Percentiles rank a stretch among this genome's conserved stretches.
Conservation (phyloP, 2,113 vertebrate genomes). For the Hyla sarda region DNA sequence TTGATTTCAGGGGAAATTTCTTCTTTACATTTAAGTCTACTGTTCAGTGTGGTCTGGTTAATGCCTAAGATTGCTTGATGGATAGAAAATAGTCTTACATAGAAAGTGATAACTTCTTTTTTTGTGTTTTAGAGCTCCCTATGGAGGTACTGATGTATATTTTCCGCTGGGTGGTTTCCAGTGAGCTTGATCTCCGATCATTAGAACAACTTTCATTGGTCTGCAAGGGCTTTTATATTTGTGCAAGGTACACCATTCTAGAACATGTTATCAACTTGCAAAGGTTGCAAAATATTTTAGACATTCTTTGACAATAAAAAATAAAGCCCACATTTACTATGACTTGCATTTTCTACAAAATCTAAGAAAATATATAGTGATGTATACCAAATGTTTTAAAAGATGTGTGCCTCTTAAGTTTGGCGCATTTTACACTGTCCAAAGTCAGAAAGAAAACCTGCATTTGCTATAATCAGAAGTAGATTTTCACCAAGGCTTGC, state of each 20-base stretch:
- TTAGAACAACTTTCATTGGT: constrained; percentile 94
- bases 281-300: not conserved
- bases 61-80: too few species aligned
- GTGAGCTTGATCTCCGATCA: constrained; percentile 91
- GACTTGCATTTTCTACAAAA: too few species aligned
- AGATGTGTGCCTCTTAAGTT: too few species aligned
- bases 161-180: constrained; percentile 98
- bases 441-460: too few species aligned
- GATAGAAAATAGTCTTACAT: not conserved
- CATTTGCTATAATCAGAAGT: too few species aligned
- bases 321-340: too few species aligned
- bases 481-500: too few species aligned
- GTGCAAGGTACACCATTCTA: constrained; percentile 84
- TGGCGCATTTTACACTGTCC: too few species aligned
- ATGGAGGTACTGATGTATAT: constrained; percentile 96
- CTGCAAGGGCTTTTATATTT: constrained; percentile 96
- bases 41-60: too few species aligned
- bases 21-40: not conserved
- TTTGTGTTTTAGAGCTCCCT: constrained; percentile 79
- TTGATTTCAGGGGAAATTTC: too few species aligned
- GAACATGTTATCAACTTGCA: not conserved
- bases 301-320: not conserved
- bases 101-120: constrained; percentile 35
- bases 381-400: too few species aligned
- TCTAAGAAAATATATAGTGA: too few species aligned